phyloP scores from a whole-genome alignment of 2,888 invertebrate species.

The Creontiades dilutus region DNA sequence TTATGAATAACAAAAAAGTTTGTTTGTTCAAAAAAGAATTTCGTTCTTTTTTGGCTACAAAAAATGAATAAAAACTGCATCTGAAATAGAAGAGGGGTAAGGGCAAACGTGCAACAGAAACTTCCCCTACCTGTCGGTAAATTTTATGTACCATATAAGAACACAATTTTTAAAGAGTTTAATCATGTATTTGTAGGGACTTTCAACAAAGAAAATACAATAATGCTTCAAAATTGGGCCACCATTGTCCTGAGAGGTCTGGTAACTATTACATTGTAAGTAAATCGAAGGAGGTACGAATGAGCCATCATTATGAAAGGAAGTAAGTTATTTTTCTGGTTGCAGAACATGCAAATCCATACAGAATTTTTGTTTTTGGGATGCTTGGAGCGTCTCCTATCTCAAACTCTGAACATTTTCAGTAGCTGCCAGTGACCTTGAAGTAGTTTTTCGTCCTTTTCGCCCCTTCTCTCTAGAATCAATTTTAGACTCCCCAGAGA shows the following conservation, averaged over 20 bases:
- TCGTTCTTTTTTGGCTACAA: slow-evolving; percentile 14
- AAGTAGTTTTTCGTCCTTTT: background rate
- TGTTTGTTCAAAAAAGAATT: slow-evolving; percentile 32
- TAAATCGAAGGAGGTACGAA: background rate
- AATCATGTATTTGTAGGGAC: background rate
- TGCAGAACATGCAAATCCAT: slow-evolving; percentile 27
- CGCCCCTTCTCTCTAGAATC: background rate
- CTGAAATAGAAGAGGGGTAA: slow-evolving; percentile 67
- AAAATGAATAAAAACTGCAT: slow-evolving; percentile 49
- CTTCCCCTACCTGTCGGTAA: background rate
- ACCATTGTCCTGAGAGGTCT: slow-evolving; percentile 53
- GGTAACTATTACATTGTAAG: background rate
- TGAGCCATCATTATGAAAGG: background rate
- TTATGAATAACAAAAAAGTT: slow-evolving; percentile 67
- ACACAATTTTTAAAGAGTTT: slow-evolving; percentile 6
- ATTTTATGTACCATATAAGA: slow-evolving; percentile 16
- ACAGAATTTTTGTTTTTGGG: background rate
- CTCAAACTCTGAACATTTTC: background rate
- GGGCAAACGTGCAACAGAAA: slow-evolving; percentile 73
- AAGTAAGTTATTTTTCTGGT: background rate
- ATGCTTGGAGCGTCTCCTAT: background rate
- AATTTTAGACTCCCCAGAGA: background rate
- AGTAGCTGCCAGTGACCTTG: background rate
- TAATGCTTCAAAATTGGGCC: background rate
- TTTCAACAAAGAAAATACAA: background rate